These are phyloP conservation scores for Himalopsyche anomala DNA, from an alignment of 2,888 invertebrate genomes.

Conservation along the genomic window DNA sequence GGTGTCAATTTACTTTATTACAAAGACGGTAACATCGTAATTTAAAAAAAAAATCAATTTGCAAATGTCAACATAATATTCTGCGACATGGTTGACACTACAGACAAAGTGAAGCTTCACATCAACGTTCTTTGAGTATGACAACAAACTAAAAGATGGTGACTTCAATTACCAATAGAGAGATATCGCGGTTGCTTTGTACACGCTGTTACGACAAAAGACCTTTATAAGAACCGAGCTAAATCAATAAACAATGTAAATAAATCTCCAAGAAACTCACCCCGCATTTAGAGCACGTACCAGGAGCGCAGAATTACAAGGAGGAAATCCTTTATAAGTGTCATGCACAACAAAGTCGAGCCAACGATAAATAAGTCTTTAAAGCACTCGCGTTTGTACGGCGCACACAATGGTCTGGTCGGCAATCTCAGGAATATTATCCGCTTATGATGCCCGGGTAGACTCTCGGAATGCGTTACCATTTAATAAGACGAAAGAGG, in stretches of 20 bases:
- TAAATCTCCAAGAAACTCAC: constrained; percentile 6
- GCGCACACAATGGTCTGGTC: constrained; percentile 41
- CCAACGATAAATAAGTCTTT: constrained; percentile 51
- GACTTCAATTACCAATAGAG: neutral
- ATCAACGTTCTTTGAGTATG: too few relatives aligned
- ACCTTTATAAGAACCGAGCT: neutral
- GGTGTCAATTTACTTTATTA: too few relatives aligned
- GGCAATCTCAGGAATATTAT: constrained; percentile 46
- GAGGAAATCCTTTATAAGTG: constrained; percentile 50
- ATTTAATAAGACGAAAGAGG: constrained; percentile 5
- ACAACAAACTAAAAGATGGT: too few relatives aligned
- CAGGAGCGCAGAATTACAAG: constrained; percentile 39
- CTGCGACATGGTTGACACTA: too few relatives aligned
- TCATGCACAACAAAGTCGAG: constrained; percentile 51
- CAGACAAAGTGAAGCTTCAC: too few relatives aligned
- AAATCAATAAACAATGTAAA: constrained; percentile 45
- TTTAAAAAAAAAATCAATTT: too few relatives aligned
- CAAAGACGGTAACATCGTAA: too few relatives aligned
- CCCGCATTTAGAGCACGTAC: constrained; percentile 47
- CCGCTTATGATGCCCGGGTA: constrained; percentile 41
- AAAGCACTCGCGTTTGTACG: neutral
- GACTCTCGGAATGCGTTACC: neutral
- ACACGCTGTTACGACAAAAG: neutral
- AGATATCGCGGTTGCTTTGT: constrained; percentile 22
- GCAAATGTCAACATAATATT: too few relatives aligned